Evolutionary conservation across 1,140 invertebrate genomes (phyloP).

Genomic region (Drosophila paulistorum): DNA sequence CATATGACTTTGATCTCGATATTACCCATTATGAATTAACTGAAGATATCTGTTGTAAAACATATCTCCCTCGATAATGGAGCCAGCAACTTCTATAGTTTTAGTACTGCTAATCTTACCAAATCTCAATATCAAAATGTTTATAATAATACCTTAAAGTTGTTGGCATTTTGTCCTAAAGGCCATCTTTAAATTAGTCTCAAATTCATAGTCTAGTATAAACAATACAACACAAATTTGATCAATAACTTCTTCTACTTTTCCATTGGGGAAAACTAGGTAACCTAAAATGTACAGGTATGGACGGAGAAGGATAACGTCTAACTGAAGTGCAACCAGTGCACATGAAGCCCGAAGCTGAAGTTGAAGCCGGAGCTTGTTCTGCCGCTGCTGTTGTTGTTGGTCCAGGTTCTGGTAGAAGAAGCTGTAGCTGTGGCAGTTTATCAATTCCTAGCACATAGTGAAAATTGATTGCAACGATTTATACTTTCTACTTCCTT

Average conservation of each 20-base stretch:
- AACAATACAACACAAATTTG: slow-evolving; percentile 21
- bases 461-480: slow-evolving; percentile 81
- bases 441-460: slow-evolving; percentile 79
- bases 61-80: too few species aligned
- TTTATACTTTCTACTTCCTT: slow-evolving; percentile 82
- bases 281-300: slow-evolving; percentile 20
- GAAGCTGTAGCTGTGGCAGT: slow-evolving; percentile 50
- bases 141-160: too few species aligned
- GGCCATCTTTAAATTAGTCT: too few species aligned
- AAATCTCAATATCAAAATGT: too few species aligned
- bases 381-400: not conserved
- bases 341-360: slow-evolving; percentile 12
- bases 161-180: too few species aligned
- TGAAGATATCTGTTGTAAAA: too few species aligned
- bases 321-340: slow-evolving; percentile 27
- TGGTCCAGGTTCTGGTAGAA: not conserved
- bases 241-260: slow-evolving; percentile 48
- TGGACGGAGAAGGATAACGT: slow-evolving; percentile 32
- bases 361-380: slow-evolving; percentile 11
- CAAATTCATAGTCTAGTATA: not conserved
- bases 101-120: too few species aligned
- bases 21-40: too few species aligned
- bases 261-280: slow-evolving; percentile 13
- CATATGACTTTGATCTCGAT: too few species aligned
- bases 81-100: too few species aligned